Base-by-base conservation (phyloP, 2,113 vertebrate genomes). In the Rallus limicola region DNA sequence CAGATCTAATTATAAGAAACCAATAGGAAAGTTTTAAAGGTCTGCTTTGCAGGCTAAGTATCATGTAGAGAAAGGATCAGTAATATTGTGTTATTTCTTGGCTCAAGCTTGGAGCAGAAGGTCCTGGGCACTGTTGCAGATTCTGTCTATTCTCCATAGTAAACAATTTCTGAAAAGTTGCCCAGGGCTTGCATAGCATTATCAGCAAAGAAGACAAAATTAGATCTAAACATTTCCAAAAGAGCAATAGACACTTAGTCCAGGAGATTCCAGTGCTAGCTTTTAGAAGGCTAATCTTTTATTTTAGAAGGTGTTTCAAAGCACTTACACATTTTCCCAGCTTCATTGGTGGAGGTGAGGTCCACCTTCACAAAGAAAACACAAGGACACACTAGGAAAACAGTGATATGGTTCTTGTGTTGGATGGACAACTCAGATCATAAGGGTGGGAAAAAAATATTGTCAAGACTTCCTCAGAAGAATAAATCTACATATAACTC, bases 351-450 rank as follows among this genome's bases (percentile, higher is more conserved):
- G 44, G 16, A 2, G n/a, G 18, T 62, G 44, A 65, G 16, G 16
- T 86, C 46, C 50, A 38, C 15, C 5, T 53, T 36, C 40, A 64
- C 20, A 13, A 29, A 83, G 19, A 13, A 21, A 83, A 52, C 40
- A 20, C 15, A 28, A 44, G 40, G 72, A 53, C 5, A 38, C 16
- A 5, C 9, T 2, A 34, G 50, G 10, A 26, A 70, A 48, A 60
- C 8, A 44, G 3, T 6, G 40, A 74, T 6, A 13, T 9, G 13
- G 16, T 65, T 78, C 44, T 58, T 1, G 0, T 56, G 3, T 24
- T 65, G 15, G 12, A 31, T 33, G 20, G 17, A 26, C 2, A 33
- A 3, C 29, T 62, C 40, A 31, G 17, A 26, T 24, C 29, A 13
- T 9, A 55, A 58, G 13, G 18, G 18, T 4, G 31, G 31, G 29